These are phyloP conservation scores for Notocelia uddmanniana DNA, from an alignment of 2,888 invertebrate species.

Conservation along the genomic window DNA sequence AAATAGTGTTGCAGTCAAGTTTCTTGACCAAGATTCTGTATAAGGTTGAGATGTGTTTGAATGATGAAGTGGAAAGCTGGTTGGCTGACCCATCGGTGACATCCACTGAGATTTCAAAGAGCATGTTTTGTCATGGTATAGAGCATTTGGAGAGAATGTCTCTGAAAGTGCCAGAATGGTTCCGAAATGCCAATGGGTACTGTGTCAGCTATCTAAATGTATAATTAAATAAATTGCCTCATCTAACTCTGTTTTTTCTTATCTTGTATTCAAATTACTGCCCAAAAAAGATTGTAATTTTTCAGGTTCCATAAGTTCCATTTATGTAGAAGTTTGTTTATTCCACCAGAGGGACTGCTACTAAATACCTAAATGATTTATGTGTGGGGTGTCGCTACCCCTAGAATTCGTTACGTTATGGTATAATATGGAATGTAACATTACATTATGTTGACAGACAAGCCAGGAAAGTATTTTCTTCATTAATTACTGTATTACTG, in stretches of 20 bases:
- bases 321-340: no score
- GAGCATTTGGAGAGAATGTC: slow-evolving; percentile 85
- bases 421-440: no score
- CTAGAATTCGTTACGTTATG: no score
- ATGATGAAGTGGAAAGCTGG: slow-evolving; percentile 82
- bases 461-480: no score
- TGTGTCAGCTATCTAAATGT: slow-evolving; percentile 86
- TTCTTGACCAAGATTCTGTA: slow-evolving; percentile 86
- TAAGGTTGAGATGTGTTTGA: slow-evolving; percentile 76
- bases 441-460: no score
- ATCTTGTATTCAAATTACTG: no score
- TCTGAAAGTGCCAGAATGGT: slow-evolving; percentile 82
- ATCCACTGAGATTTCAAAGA: slow-evolving; percentile 84
- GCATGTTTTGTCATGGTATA: slow-evolving; percentile 84
- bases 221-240: slow-evolving; percentile 60
- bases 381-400: no score
- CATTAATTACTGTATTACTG: no score
- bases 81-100: slow-evolving; percentile 81
- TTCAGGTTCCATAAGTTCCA: no score
- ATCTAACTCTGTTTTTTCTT: slow-evolving; percentile 47
- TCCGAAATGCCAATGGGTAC: slow-evolving; percentile 84
- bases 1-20: slow-evolving; percentile 72
- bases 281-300: no score
- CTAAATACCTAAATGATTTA: no score
- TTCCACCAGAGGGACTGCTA: no score